Percentiles rank a stretch among this genome's conserved stretches.
Evolutionary conservation across 2,888 invertebrate genomes (phyloP).

Genomic region (Chrysotoxum bicinctum): DNA sequence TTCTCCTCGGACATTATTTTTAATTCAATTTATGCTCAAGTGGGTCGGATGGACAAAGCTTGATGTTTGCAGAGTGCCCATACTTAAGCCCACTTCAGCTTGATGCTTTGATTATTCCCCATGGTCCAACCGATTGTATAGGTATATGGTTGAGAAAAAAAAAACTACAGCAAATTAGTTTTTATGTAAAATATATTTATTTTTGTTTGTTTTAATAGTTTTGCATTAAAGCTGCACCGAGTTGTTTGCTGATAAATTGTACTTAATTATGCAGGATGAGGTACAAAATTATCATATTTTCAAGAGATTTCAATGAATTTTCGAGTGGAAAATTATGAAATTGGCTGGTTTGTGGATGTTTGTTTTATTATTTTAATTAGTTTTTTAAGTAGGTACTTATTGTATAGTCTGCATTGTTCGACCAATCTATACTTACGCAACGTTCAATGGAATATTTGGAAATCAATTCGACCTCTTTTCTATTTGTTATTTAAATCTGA

Average conservation of each 20-base stretch:
- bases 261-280: constrained; percentile 52
- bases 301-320: constrained; percentile 66
- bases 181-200: constrained; percentile 65
- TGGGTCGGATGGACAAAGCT: constrained; percentile 45
- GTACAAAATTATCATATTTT: constrained; percentile 57
- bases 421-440: background rate
- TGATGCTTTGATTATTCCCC: background rate
- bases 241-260: constrained; percentile 60
- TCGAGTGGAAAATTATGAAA: constrained; percentile 69
- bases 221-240: constrained; percentile 38
- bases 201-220: constrained; percentile 34
- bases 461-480: constrained; percentile 16
- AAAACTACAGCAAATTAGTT: constrained; percentile 57
- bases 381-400: constrained; percentile 15
- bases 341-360: constrained; percentile 55
- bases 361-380: constrained; percentile 20
- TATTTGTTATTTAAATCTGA: background rate
- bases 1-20: constrained; percentile 69
- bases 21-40: constrained; percentile 71
- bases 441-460: constrained; percentile 9
- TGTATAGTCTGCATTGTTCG: background rate
- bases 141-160: background rate
- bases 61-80: constrained; percentile 17
- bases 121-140: background rate
- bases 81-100: constrained; percentile 18